Conservation (phyloP, 2,888 invertebrate genomes). For the Philereme transversata region DNA sequence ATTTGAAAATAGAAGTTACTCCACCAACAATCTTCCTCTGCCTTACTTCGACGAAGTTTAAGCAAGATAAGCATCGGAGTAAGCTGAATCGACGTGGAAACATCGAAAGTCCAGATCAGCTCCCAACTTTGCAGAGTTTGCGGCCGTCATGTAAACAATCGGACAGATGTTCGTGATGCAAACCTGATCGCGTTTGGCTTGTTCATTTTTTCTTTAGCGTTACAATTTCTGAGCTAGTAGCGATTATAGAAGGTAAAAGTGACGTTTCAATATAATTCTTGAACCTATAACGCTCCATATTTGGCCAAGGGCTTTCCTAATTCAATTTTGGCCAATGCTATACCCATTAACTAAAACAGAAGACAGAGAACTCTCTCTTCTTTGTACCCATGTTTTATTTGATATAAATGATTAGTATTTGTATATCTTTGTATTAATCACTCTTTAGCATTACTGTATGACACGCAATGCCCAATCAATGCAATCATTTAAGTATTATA, state of each 20-base stretch:
- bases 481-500: no score
- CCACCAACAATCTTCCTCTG: no score
- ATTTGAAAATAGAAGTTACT: no score
- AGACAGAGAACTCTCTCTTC: no score
- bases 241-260: not conserved
- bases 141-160: slow-evolving; percentile 29
- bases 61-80: not conserved
- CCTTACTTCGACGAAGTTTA: not conserved
- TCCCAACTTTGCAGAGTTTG: slow-evolving; percentile 11
- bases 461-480: no score
- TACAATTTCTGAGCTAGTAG: not conserved
- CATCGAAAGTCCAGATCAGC: slow-evolving; percentile 1
- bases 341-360: no score
- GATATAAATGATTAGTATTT: no score
- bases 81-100: not conserved
- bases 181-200: slow-evolving; percentile 34
- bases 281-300: not conserved
- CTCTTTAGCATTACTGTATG: no score
- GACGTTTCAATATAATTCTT: not conserved
- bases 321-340: no score
- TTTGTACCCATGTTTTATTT: no score
- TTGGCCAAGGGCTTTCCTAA: no score
- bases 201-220: slow-evolving; percentile 6
- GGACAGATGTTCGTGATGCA: slow-evolving; percentile 43
- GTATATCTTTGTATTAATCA: no score